phyloP scores from a whole-genome alignment of 2,113 vertebrate species.

The Lagopus muta region DNA sequence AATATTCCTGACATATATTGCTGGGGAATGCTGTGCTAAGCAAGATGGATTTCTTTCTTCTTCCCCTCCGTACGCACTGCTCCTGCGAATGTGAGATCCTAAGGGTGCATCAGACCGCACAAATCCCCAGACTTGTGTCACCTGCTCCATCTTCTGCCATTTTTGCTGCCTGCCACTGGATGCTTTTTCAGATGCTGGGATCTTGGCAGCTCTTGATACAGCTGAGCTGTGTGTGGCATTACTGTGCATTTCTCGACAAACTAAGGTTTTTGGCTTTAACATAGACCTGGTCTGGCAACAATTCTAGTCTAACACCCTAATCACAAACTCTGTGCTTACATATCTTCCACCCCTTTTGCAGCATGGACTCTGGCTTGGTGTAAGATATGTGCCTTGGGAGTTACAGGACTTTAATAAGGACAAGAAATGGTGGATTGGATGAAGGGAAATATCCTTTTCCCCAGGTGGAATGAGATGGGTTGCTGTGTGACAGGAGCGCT shows the following conservation, averaged over 20 bases:
- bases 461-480: not conserved
- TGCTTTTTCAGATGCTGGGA: not conserved
- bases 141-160: not conserved
- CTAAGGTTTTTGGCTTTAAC: not conserved
- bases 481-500: not conserved
- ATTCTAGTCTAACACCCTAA: not conserved
- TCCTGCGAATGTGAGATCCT: not conserved
- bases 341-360: not conserved
- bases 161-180: not conserved
- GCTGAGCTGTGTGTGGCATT: accelerated
- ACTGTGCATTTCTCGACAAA: not conserved
- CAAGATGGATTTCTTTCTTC: not conserved
- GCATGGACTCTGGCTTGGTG: not conserved
- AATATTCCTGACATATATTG: not conserved
- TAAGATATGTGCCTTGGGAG: not conserved
- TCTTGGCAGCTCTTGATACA: not conserved
- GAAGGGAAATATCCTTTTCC: not conserved
- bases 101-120: not conserved
- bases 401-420: not conserved
- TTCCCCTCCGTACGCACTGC: not conserved
- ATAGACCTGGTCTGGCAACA: not conserved
- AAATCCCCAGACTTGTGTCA: not conserved
- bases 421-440: not conserved
- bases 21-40: not conserved
- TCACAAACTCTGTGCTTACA: not conserved